phyloP scores from a whole-genome alignment of 2,797 vertebrate species.

The Orientallactaga sibirica region DNA sequence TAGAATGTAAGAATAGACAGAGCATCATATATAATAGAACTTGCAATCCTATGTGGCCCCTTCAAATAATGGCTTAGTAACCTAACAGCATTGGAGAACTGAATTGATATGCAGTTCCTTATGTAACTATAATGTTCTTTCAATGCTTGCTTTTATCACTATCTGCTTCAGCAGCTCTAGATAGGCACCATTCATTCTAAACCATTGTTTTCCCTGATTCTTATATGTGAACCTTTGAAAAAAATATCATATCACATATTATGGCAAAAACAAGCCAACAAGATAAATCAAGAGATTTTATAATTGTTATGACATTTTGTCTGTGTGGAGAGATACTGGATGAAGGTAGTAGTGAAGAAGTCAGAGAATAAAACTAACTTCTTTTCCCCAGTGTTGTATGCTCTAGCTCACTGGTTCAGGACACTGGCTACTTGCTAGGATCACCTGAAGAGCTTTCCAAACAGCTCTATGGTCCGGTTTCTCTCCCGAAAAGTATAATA shows the following conservation, averaged over 20 bases:
- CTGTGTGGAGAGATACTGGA: neutral
- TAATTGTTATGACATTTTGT: neutral
- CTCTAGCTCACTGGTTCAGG: neutral
- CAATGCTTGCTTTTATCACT: neutral
- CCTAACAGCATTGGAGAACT: neutral
- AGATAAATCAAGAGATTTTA: neutral
- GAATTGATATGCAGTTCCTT: neutral
- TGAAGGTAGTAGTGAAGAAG: neutral
- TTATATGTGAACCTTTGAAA: neutral
- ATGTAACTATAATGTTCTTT: neutral
- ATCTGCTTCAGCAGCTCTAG: neutral
- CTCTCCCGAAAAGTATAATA: neutral
- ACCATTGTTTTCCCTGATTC: neutral
- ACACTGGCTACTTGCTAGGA: neutral
- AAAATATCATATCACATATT: neutral
- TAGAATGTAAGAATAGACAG: neutral
- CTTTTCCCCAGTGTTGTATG: neutral
- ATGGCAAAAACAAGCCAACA: neutral
- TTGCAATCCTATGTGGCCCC: neutral
- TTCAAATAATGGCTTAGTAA: neutral
- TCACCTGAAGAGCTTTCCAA: neutral
- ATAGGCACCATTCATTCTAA: neutral
- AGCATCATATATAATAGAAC: neutral
- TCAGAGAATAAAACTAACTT: neutral
- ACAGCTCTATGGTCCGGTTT: neutral